Base-by-base conservation (phyloP, 2,888 invertebrate genomes). In the Sphinx pinastri region DNA sequence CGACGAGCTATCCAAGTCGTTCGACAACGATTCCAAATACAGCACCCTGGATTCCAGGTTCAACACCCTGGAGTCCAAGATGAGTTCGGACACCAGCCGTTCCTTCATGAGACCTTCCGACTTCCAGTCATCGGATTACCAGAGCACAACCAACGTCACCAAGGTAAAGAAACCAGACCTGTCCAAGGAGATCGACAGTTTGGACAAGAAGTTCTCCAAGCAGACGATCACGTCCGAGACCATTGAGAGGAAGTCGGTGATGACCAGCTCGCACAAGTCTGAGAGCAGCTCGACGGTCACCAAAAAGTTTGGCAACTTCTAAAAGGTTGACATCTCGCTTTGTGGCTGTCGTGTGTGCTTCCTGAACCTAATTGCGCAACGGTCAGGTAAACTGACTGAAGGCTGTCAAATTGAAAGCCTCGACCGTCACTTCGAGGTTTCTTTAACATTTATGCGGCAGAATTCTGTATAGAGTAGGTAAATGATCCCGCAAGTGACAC, bases 161-260 rank as follows among this genome's bases (percentile, higher is more conserved):
- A 90, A 89, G 45, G 81, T 88, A 0, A 93, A 90, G 71, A 89
- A 91, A 25, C 91, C 93, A 2, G 94, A 93, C 2, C 60, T 94
- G 71, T 81, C 87, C 0, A 93, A 92, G 67, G 95, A 95, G 70
- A 87, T 94, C 0, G 95, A 96, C 59, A 92, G 91, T n/a, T 78
- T 96, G 75, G 96, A 96, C 74, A 95, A 95, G 77, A 95, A 95
- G 78, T 95, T 95, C 89, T 90, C 95, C 7, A 96, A 96, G 74
- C 96, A 96, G 76, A 96, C 96, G 0, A 95, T 95, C n/a, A 95
- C 95, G 0, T 96, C 96, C 66, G 96, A 96, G 75, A 95, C 95
- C 0, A 95, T 96, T 19, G 96, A 96, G 75, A 95, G 95, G 83
- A 96, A 96, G 80, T 96, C 96, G 0, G 95, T 96, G 0, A 96